Evolutionary conservation across 2,797 vertebrate species (phyloP), one percentile per base, ranked within the genome.

Genomic region (Brachymystax lenok): DNA sequence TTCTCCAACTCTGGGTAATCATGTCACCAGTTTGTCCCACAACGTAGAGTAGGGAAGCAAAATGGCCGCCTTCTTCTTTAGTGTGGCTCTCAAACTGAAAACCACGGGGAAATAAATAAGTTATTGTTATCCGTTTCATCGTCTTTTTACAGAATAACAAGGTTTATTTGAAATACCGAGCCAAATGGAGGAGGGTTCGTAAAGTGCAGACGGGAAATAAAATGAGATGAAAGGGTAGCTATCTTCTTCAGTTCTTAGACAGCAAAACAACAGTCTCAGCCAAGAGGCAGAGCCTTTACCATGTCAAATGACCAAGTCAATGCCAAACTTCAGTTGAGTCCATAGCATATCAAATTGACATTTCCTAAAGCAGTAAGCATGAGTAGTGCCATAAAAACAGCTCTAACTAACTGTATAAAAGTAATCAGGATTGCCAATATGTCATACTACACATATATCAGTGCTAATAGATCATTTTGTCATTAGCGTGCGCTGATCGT

Each of bases 171-270:
- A 91, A 87, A 71, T 35, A 24, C 80, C 17, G 82, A 78, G 82
- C 82, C 74, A 56, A 77, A 81, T 73, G 83, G 81, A 80, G 86
- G 80, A 77, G 68, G 86, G 84, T 92, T 91, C 91, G 90, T 91
- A 89, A 87, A 88, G 83, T 76, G 77, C 86, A 84, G 80, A 78
- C 88, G 90, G 91, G 91, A 91, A 93, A 93, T 90, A 87, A 91
- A 79, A 88, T 59, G 75, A 73, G 80, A 81, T 82, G 74, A 80
- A 82, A 81, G 77, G 59, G 90, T 80, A 82, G 79, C 69, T 70
- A 75, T 84, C 87, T 54, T 75, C 71, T 12, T 86, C 82, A 63
- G 30, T 73, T 27, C 52, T 17, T n/a, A 61, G 73, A 2, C 54
- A 63, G 59, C n/a, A 78, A 84, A 89, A 87, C 82, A 90, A 87